Evolutionary conservation across 2,113 vertebrate genomes (phyloP), one percentile per base, ranked within the genome.

Genomic region (Tichodroma muraria): DNA sequence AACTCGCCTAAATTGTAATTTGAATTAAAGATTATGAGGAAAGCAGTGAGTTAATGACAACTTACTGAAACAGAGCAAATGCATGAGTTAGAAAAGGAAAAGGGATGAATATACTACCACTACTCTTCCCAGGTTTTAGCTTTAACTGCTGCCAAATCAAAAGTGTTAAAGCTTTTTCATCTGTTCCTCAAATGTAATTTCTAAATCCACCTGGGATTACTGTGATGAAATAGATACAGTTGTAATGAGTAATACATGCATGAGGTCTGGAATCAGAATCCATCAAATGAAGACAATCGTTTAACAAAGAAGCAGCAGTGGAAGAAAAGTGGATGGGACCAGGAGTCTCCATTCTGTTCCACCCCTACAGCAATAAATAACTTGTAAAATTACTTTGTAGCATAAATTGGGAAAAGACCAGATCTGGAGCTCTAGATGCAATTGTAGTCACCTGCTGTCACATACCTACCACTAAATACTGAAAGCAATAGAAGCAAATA

Each of bases 121-220:
- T 2, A 40, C 42, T 75, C 52, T 45, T 53, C 56, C 38, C 71
- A 92, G 30, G 30, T 88, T 89, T 52, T 61, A 53, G 64, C 79
- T 93, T 93, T 72, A 89, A 59, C 38, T 38, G 33, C 85, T 83
- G 84, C 33, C 53, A 72, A 61, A 78, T 6, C 3, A 13, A 75
- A 90, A 91, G 69, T 14, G 15, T 77, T 85, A 86, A 87, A 89
- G 69, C 45, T 85, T 92, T 85, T 81, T 85, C 71, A 97, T 79
- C 59, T 91, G 44, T 40, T 94, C n/a, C 42, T 91, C 85, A 79
- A 90, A 87, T 33, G 37, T 14, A 52, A 89, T 86, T 94, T 92
- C 66, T 53, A 81, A 93, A 88, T 69, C 69, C 88, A 85, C 53
- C 65, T 75, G 73, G 66, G 85, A 88, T 52, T 77, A 73, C 38